A percentile compares a stretch with the other conserved stretches of the same genome.
Evolutionary conservation across 1,140 invertebrate genomes (phyloP).

Genomic region (Bombus soroeensis): DNA sequence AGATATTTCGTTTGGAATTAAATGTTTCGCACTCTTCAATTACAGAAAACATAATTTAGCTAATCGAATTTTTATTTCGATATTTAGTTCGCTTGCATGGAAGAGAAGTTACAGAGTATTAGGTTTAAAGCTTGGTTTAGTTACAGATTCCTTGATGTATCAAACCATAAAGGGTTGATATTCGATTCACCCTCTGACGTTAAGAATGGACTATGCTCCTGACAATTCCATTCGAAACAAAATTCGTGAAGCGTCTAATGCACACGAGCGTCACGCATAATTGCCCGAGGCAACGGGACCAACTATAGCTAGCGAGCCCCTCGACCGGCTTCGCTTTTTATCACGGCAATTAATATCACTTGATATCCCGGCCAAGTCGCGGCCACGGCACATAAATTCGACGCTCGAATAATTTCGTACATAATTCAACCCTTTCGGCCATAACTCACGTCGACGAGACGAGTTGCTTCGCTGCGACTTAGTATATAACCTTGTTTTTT

Average conservation of each 20-base stretch:
- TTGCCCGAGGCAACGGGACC: slow-evolving; percentile 36
- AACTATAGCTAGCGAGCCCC: slow-evolving; percentile 24
- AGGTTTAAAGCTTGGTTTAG: background rate
- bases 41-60: too few species aligned
- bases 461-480: background rate
- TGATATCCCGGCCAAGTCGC: slow-evolving; percentile 60
- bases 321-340: slow-evolving; percentile 53
- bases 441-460: slow-evolving; percentile 70
- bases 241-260: slow-evolving; percentile 34
- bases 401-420: slow-evolving; percentile 77
- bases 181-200: background rate
- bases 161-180: slow-evolving; percentile 74
- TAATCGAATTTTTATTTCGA: background rate
- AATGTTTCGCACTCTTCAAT: too few species aligned
- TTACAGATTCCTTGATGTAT: slow-evolving; percentile 55
- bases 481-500: background rate
- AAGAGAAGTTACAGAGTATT: background rate
- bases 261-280: slow-evolving; percentile 46
- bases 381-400: slow-evolving; percentile 74
- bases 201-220: background rate
- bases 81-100: background rate
- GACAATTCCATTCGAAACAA: background rate
- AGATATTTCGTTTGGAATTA: too few species aligned
- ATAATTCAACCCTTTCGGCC: slow-evolving; percentile 77
- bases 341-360: slow-evolving; percentile 78